Conservation (phyloP, 1,140 invertebrate genomes). For the Zaprionus gabonicus region DNA sequence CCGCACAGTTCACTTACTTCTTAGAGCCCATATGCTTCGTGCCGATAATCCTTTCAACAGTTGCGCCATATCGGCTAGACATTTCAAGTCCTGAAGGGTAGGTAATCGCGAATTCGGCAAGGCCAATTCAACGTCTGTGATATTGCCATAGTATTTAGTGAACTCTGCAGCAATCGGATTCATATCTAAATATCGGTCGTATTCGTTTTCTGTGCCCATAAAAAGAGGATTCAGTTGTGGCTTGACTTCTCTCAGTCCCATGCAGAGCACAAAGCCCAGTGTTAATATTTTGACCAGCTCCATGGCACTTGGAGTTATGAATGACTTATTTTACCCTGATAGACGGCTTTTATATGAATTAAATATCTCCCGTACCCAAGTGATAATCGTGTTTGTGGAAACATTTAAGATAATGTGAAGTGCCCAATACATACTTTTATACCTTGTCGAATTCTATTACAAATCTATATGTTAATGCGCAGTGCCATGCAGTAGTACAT, state of each 20-base stretch:
- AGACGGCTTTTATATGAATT: background rate
- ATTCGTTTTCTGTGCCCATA: background rate
- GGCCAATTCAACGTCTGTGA: conserved; percentile 4
- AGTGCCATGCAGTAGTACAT: background rate
- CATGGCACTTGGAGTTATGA: background rate
- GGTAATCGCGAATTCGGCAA: background rate
- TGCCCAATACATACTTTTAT: background rate
- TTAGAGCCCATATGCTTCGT: conserved; percentile 19
- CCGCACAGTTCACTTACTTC: conserved; percentile 18
- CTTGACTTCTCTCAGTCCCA: conserved; percentile 4
- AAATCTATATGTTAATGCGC: background rate
- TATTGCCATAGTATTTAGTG: background rate
- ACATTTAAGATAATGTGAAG: background rate
- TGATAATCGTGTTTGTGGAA: background rate
- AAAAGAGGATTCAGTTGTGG: background rate
- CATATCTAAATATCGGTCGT: background rate
- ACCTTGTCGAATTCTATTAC: background rate
- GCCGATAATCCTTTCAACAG: background rate
- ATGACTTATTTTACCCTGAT: background rate
- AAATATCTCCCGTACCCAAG: background rate
- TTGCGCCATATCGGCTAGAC: conserved; percentile 2
- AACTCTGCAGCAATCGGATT: conserved; percentile 20
- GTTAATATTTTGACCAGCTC: conserved; percentile 26
- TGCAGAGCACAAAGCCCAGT: conserved; percentile 4
- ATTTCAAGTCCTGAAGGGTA: conserved; percentile 17